Evolutionary conservation across 53 echinoderm and acorn worm genomes (phyloP).

Genomic region (Luidia sarsii): DNA sequence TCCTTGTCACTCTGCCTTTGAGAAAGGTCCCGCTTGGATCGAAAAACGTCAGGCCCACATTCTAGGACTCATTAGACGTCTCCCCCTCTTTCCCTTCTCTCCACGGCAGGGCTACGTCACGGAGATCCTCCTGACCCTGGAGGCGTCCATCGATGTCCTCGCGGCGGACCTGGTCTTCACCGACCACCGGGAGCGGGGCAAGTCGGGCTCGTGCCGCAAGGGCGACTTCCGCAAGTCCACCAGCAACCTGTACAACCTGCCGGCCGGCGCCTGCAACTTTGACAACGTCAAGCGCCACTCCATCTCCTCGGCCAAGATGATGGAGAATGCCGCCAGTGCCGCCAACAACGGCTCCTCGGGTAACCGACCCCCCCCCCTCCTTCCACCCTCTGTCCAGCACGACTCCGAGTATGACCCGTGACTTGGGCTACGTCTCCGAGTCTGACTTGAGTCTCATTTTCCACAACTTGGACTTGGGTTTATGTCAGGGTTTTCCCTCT

Average conservation of each 20-base stretch:
- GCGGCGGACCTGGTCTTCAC: slow-evolving; percentile 81
- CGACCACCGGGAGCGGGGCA: slow-evolving; percentile 82
- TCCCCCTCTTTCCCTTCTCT: too few species aligned
- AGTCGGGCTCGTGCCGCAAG: slow-evolving; percentile 73
- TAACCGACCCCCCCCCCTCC: not conserved
- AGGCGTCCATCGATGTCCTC: slow-evolving; percentile 81
- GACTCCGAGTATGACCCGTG: too few species aligned
- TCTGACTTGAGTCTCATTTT: too few species aligned
- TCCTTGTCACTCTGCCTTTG: too few species aligned
- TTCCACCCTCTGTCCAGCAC: too few species aligned
- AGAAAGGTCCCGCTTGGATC: too few species aligned
- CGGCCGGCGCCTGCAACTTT: slow-evolving; percentile 68
- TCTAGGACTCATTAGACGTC: too few species aligned
- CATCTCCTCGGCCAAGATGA: slow-evolving; percentile 66
- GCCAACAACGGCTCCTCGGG: slow-evolving; percentile 69
- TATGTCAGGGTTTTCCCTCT: too few species aligned
- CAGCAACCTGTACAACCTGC: slow-evolving; percentile 81
- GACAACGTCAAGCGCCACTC: slow-evolving; percentile 77
- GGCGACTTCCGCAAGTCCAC: slow-evolving; percentile 93
- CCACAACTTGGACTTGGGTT: too few species aligned
- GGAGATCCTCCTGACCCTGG: slow-evolving; percentile 94
- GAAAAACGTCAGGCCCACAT: too few species aligned
- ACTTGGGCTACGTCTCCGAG: too few species aligned
- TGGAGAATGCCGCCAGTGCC: slow-evolving; percentile 60
- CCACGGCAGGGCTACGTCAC: slow-evolving; percentile 99